These are phyloP conservation scores for Trogon surrucura DNA, from an alignment of 2,113 vertebrate species.

Conservation along the genomic window DNA sequence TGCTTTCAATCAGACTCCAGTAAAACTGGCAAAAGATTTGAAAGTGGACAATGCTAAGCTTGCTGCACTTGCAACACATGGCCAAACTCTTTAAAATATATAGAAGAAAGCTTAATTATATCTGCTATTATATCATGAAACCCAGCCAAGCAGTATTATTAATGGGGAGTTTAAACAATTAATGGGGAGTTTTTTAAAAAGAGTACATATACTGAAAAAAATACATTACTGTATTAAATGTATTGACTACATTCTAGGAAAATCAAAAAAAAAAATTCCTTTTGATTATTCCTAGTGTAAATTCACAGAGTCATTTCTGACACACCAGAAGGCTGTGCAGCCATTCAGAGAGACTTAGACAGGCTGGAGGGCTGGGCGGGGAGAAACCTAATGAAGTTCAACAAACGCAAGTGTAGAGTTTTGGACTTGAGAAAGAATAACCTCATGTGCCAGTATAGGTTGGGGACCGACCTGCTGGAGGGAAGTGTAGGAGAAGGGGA, in stretches of 20 bases:
- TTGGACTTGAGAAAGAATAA: no score
- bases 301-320: not conserved
- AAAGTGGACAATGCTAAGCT: not conserved
- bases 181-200: not conserved
- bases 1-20: not conserved
- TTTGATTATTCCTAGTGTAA: not conserved
- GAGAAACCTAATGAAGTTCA: no score
- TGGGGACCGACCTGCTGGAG: no score
- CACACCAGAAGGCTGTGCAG: no score
- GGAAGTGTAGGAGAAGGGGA: no score
- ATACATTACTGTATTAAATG: not conserved
- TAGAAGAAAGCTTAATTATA: not conserved
- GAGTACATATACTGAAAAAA: not conserved
- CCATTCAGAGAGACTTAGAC: no score
- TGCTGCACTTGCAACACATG: not conserved
- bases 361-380: no score
- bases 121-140: not conserved
- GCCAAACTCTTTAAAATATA: not conserved
- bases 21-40: not conserved
- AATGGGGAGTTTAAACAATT: not conserved
- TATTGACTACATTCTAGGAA: not conserved
- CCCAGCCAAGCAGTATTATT: not conserved
- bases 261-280: not conserved
- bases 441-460: no score
- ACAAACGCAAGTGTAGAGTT: no score